Percentiles rank a stretch among this genome's conserved stretches.
Conservation (phyloP, 2,888 invertebrate species). For the Xanthostigma xanthostigma region DNA sequence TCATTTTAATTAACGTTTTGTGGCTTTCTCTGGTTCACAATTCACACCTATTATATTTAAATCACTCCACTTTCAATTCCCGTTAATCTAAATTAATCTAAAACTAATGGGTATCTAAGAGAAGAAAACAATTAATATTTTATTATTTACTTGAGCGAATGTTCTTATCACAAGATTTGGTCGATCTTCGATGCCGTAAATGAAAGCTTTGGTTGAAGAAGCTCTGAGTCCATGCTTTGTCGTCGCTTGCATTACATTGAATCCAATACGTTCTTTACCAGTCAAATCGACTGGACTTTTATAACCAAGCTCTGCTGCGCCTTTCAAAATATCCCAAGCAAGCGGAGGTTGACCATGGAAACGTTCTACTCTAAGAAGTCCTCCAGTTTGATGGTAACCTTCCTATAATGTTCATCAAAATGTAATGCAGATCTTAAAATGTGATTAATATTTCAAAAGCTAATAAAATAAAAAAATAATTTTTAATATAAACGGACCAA, state of each 20-base stretch:
- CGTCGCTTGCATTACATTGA: slow-evolving; percentile 8
- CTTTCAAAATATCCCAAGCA: slow-evolving; percentile 11
- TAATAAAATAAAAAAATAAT: too few species aligned
- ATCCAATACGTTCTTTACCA: slow-evolving; percentile 9
- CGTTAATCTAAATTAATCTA: too few species aligned
- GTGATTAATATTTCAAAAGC: too few species aligned
- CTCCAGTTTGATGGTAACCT: slow-evolving; percentile 13
- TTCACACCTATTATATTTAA: too few species aligned
- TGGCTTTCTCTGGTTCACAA: too few species aligned
- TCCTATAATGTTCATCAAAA: background rate
- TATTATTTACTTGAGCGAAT: slow-evolving; percentile 2
- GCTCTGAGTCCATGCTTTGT: slow-evolving; percentile 6
- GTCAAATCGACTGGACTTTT: slow-evolving; percentile 13
- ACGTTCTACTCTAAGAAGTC: slow-evolving; percentile 9
- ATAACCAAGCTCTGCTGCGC: slow-evolving; percentile 12
- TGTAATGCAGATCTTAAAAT: too few species aligned
- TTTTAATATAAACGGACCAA: too few species aligned
- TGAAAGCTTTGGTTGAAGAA: slow-evolving; percentile 5
- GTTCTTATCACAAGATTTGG: slow-evolving; percentile 2
- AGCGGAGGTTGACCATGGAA: slow-evolving; percentile 11
- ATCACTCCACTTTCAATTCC: too few species aligned
- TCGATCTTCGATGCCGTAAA: background rate
- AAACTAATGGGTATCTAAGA: too few species aligned
- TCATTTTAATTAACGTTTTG: too few species aligned
- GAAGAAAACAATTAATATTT: too few species aligned